Conservation (phyloP, 2,888 invertebrate species). For the Ptilodon capucinus region DNA sequence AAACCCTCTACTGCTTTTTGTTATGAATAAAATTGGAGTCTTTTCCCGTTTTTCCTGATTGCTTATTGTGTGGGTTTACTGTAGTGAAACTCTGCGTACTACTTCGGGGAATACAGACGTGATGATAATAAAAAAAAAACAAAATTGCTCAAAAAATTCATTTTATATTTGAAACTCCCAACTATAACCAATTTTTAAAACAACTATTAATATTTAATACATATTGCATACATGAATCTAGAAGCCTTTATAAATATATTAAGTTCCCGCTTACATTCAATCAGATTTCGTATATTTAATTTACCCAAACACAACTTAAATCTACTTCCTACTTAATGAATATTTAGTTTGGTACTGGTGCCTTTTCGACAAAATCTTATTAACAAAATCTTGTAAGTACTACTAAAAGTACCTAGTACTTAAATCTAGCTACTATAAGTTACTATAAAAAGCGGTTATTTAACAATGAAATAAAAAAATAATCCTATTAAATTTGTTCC, state of each 20-base stretch:
- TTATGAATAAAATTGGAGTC: too few species aligned
- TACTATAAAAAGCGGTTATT: conserved; percentile 52
- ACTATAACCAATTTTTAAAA: conserved; percentile 12
- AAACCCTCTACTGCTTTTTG: too few species aligned
- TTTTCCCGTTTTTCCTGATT: too few species aligned
- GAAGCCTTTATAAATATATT: too few species aligned
- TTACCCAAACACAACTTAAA: not conserved
- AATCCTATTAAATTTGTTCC: conserved; percentile 1
- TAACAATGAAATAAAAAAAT: conserved; percentile 20
- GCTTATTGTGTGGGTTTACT: too few species aligned
- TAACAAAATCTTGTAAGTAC: conserved; percentile 21
- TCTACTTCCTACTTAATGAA: conserved; percentile 45
- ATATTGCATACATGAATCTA: too few species aligned
- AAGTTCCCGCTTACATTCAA: not conserved
- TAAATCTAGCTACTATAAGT: conserved; percentile 33
- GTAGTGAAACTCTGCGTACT: too few species aligned
- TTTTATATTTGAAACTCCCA: conserved; percentile 26
- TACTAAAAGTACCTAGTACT: conserved; percentile 27
- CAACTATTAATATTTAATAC: too few species aligned
- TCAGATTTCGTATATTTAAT: not conserved
- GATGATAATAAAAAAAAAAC: not conserved
- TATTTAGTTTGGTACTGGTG: conserved; percentile 75
- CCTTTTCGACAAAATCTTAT: conserved; percentile 42
- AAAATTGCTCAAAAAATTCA: not conserved
- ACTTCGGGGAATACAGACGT: too few species aligned